These are phyloP conservation scores for Proisotoma minuta DNA, from an alignment of 2,888 invertebrate genomes.

Conservation along the genomic window DNA sequence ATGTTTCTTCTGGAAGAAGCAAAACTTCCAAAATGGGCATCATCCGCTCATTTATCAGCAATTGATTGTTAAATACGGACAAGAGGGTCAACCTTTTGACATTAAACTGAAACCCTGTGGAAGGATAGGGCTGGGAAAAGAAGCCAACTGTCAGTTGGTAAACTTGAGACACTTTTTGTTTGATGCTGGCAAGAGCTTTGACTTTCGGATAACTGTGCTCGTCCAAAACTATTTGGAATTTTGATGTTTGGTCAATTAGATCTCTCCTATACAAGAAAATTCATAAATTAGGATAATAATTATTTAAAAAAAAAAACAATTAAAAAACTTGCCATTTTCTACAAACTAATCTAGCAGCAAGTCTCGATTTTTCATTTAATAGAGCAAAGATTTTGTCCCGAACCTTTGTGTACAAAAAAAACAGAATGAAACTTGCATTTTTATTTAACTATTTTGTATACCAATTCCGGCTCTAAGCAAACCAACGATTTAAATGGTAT, in stretches of 20 bases:
- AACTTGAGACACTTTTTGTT: background rate
- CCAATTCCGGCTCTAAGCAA: background rate
- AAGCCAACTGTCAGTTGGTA: background rate
- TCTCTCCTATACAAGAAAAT: too few species aligned
- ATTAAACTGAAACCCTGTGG: background rate
- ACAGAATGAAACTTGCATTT: too few species aligned
- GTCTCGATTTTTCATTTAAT: background rate
- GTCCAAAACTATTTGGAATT: background rate
- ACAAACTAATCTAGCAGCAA: background rate
- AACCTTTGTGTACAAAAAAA: background rate
- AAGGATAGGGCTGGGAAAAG: constrained; percentile 3
- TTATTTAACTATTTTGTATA: background rate
- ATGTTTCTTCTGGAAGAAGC: background rate
- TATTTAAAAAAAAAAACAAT: too few species aligned
- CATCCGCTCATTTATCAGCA: background rate
- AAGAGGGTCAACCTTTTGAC: background rate
- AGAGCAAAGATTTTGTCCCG: background rate
- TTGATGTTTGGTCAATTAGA: background rate
- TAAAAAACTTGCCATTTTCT: too few species aligned
- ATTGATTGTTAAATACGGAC: background rate
- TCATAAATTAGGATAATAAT: too few species aligned
- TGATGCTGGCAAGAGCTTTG: background rate
- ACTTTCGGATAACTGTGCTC: background rate
- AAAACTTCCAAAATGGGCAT: background rate
- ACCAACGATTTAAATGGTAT: background rate